These are phyloP conservation scores for Corvus cornix DNA, from an alignment of 2,113 vertebrate genomes.

Conservation along the genomic window DNA sequence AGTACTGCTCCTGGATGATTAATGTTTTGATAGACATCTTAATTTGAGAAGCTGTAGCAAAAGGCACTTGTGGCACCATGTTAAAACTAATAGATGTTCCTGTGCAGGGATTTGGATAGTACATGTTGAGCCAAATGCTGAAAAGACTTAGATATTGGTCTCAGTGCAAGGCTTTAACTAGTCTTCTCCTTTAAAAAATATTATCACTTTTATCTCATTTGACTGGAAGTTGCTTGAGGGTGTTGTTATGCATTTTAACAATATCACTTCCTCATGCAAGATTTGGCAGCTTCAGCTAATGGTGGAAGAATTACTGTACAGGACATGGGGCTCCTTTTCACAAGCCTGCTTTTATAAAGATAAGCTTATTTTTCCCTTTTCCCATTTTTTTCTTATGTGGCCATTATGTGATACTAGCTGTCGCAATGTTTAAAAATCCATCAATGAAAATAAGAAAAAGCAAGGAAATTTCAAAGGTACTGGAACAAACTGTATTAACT, in stretches of 20 bases:
- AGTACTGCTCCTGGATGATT: not conserved
- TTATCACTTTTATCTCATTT: constrained; percentile 28
- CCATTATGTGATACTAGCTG: not conserved
- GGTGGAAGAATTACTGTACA: not conserved
- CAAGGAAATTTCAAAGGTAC: not conserved
- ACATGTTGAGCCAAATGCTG: not conserved
- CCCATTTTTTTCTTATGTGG: not conserved
- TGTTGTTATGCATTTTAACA: constrained; percentile 33
- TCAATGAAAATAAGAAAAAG: not conserved
- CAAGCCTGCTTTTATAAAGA: not conserved
- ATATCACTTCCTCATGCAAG: constrained; percentile 29
- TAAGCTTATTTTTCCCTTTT: constrained; percentile 11
- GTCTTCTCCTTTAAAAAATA: constrained; percentile 23
- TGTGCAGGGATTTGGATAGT: not conserved
- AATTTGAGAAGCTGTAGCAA: not conserved
- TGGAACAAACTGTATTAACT: not conserved
- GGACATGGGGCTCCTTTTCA: not conserved
- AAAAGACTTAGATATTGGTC: not conserved
- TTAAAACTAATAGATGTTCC: not conserved
- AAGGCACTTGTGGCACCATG: not conserved
- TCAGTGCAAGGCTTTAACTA: constrained; percentile 8
- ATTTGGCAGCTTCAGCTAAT: constrained; percentile 31
- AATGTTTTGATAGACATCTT: not conserved
- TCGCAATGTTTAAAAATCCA: not conserved
- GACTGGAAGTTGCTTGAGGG: constrained; percentile 41